Conservation (phyloP, 2,113 vertebrate genomes). For the Dromaius novaehollandiae region DNA sequence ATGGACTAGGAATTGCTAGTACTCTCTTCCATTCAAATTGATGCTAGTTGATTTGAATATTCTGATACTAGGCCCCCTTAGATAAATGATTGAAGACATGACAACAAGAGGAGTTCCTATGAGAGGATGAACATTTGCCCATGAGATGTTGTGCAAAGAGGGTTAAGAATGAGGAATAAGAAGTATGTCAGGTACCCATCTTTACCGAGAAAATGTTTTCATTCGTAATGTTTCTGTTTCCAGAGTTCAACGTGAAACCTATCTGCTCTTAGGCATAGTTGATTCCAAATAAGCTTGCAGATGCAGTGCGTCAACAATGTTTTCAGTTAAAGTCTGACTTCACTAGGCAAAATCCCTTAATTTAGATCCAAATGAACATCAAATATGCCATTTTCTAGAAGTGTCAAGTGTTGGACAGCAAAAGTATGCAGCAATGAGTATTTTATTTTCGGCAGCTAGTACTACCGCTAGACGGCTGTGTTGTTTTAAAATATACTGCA, state of each 20-base stretch:
- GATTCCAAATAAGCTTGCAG: not conserved
- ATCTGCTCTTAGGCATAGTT: not conserved
- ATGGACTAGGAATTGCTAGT: not conserved
- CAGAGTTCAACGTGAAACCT: not conserved
- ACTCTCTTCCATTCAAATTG: not conserved
- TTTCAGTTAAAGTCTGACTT: not conserved
- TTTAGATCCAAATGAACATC: not conserved
- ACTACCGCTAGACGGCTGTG: not conserved
- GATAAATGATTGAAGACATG: not conserved
- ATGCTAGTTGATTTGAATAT: not conserved
- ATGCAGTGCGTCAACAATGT: not conserved
- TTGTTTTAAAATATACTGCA: constrained; percentile 13
- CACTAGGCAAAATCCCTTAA: not conserved
- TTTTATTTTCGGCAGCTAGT: constrained; percentile 20
- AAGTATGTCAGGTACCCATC: not conserved
- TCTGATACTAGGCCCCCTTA: not conserved
- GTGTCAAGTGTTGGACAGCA: not conserved
- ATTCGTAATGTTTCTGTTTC: not conserved
- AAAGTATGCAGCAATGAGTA: not conserved
- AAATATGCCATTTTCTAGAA: not conserved
- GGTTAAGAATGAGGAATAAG: not conserved
- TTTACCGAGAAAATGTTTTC: not conserved
- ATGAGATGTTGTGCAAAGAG: not conserved
- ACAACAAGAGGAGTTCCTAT: not conserved
- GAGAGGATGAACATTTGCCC: not conserved